Evolutionary conservation across 1,140 invertebrate species (phyloP), one percentile per base, ranked within the genome.

Genomic region (Trichoplusia ni): DNA sequence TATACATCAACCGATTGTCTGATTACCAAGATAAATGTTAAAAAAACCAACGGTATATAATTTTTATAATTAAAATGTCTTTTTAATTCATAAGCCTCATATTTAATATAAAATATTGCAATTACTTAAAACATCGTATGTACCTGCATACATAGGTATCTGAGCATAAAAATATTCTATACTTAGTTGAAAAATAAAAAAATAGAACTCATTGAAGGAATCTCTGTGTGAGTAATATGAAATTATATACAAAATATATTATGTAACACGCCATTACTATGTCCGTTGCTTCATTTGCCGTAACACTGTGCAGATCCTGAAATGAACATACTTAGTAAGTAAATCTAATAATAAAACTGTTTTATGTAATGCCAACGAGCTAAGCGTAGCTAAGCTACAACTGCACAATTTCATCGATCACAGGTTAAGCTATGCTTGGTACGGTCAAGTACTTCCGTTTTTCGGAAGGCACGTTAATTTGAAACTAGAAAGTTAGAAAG

Each of bases 201-300:
- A 25, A 38, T 58, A 42, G 23, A 58, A 51, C 16, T 51, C 38
- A 18, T 27, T 4, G 14, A 58, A 58, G 23, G 37, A 58, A 58
- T 58, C 38, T 56, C 33, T 42, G 14, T 18, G 38, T 40, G 21
- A 16, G 25, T 42, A 25, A 27, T 49, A 11, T 53, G 35, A 58
- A 64, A 58, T 58, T 64, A 64, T 64, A 58, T 64, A 64, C 62
- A 64, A 58, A 37, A 69, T 68, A 71, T 70, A 69, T 75, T 77
- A 77, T 77, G 69, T 79, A 79, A 74, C 69, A 63, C 71, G 79
- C 70, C 69, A 56, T 73, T 69, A 66, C 37, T 58, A 27, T 47
- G 38, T 42, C 25, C 38, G 25, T 40, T 16, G 9, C 25, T 40
- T 25, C 27, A 44, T 37, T 40, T 19, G n/a, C 35, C 54, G 18